phyloP scores from a whole-genome alignment of 2,888 invertebrate species.

The Ecdyonurus torrentis region DNA sequence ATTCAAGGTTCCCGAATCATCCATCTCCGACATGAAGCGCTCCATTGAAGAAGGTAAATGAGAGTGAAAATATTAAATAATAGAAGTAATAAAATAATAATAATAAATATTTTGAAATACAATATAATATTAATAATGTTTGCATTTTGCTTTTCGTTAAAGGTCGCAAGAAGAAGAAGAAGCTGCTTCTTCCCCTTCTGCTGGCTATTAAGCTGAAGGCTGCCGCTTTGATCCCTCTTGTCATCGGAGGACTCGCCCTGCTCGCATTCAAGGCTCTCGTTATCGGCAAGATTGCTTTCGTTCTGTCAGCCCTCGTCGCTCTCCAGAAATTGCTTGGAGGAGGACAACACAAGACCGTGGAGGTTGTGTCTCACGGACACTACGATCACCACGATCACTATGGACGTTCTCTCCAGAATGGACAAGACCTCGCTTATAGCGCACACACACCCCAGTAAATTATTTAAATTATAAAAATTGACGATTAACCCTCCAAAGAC shows the following conservation, averaged over 20 bases:
- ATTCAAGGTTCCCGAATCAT: constrained; percentile 58
- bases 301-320: constrained; percentile 51
- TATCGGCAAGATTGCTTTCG: constrained; percentile 53
- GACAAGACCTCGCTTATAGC: not conserved
- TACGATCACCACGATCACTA: constrained; percentile 35
- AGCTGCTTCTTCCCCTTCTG: constrained; percentile 57
- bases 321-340: constrained; percentile 57
- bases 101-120: no score
- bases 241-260: constrained; percentile 51
- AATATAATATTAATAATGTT: not conserved
- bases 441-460: constrained; percentile 6
- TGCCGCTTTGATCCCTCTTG: constrained; percentile 51
- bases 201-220: constrained; percentile 67
- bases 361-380: constrained; percentile 37
- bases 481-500: not conserved
- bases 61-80: no score
- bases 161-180: constrained; percentile 54
- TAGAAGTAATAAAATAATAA: no score
- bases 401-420: constrained; percentile 29
- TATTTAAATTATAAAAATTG: not conserved
- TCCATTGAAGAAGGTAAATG: constrained; percentile 70
- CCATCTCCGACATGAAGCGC: constrained; percentile 53
- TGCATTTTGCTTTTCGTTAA: constrained; percentile 14
- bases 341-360: constrained; percentile 61
- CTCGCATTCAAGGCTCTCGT: constrained; percentile 62